These are phyloP conservation scores for Anarhynchus alexandrinus DNA, from an alignment of 2,113 vertebrate species.

Conservation along the genomic window DNA sequence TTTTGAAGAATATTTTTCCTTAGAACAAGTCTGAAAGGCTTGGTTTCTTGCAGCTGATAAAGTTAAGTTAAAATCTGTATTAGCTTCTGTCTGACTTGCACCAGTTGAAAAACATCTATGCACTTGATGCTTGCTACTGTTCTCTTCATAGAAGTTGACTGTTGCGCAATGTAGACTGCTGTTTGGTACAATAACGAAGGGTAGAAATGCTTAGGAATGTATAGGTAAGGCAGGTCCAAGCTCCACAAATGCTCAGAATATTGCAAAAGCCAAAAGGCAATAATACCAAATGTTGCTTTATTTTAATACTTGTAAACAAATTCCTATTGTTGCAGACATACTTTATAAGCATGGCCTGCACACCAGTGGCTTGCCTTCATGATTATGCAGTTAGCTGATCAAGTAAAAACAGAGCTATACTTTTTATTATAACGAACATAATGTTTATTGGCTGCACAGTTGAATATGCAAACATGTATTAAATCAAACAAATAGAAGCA, in stretches of 20 bases:
- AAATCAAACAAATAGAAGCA: slow-evolving; percentile 58
- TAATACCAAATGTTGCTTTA: background rate
- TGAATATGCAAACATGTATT: slow-evolving; percentile 56
- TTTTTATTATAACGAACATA: background rate
- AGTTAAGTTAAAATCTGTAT: background rate
- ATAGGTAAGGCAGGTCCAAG: background rate
- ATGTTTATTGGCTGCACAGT: slow-evolving; percentile 35
- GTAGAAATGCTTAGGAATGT: background rate
- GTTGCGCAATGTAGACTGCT: background rate
- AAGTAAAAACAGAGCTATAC: slow-evolving; percentile 9
- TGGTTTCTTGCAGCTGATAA: background rate
- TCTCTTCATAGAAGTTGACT: background rate
- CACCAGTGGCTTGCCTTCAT: background rate
- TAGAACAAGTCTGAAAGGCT: background rate
- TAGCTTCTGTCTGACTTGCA: background rate
- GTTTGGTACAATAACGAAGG: background rate
- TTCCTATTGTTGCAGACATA: background rate
- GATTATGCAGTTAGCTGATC: background rate
- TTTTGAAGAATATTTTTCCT: background rate
- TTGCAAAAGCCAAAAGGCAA: background rate
- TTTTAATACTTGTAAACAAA: background rate
- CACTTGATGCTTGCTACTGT: background rate
- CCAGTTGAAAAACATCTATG: background rate
- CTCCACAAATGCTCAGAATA: background rate
- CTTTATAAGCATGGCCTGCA: background rate